Evolutionary conservation across 2,888 invertebrate genomes (phyloP), one percentile per base, ranked within the genome.

Genomic region (Cerastoderma edule): DNA sequence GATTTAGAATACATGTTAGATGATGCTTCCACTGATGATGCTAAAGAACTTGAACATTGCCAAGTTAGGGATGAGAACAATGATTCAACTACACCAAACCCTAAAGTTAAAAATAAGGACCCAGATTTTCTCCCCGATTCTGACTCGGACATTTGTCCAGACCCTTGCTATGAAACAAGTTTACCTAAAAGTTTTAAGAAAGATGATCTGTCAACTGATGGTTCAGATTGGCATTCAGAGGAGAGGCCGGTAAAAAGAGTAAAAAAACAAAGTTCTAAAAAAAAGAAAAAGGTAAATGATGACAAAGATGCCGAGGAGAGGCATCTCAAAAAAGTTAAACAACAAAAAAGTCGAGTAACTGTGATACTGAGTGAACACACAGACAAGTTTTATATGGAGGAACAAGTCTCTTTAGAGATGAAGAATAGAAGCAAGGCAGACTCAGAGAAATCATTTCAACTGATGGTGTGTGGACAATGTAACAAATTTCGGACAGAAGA

Each of bases 401-500:
- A 54, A n/a, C 54, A 53, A 10, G 32, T 30, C 6, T 71, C 71
- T 22, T 46, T 44, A 32, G 30, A 44, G 22, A 32, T 33, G 6
- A 44, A 32, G 50, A 53, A 70, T 28, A 53, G 65, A 16, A 46
- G 56, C 1, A 71, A 65, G 56, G 44, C 64, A 44, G 30, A 28
- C 19, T 24, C 22, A 39, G 71, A 65, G 3, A 65, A 65, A 24
- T 16, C 35, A 0, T 27, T 28, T 6, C 24, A 56, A 32, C 27
- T 64, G 2, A 44, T 35, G 24, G 54, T 71, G 2, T 71, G 71
- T 30, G 30, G 24, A 32, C 28, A 65, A 44, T 71, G 71, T 56
- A n/a, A 65, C 10, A n/a, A 8, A 5, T 71, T 30, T 35, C 22
- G 71, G 22, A 71, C 71, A 2, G 56, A 54, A 30, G 27, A 27